Conservation (phyloP, 2,888 invertebrate species). For the Thera britannica region DNA sequence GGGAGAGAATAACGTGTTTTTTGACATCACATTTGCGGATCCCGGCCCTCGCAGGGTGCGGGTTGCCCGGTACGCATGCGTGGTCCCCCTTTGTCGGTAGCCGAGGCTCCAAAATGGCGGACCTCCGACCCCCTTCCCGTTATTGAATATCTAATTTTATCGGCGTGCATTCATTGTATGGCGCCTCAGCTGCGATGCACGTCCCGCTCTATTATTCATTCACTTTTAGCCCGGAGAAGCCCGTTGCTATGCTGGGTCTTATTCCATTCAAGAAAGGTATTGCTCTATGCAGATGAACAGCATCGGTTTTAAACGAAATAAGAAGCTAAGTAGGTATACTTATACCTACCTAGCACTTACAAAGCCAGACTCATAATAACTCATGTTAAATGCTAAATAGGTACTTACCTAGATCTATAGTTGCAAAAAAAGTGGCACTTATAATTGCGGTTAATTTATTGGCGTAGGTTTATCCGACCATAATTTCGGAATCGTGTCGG, state of each 20-base stretch:
- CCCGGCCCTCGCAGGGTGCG: slow-evolving; percentile 80
- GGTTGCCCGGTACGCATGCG: slow-evolving; percentile 75
- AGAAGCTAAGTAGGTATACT: neutral
- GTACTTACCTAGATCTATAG: too few species aligned
- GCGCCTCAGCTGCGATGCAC: slow-evolving; percentile 62
- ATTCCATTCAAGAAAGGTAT: slow-evolving; percentile 2
- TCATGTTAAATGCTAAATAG: too few species aligned
- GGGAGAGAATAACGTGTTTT: slow-evolving; percentile 83
- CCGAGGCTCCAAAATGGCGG: slow-evolving; percentile 81
- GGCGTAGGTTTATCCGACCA: too few species aligned
- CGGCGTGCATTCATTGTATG: slow-evolving; percentile 72
- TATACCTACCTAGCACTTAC: neutral
- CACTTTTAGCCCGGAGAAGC: slow-evolving; percentile 25
- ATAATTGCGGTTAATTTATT: too few species aligned
- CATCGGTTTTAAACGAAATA: neutral
- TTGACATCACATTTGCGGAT: slow-evolving; percentile 79
- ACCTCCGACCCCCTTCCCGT: slow-evolving; percentile 77
- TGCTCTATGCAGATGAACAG: neutral
- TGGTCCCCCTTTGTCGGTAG: slow-evolving; percentile 72
- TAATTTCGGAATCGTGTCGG: too few species aligned
- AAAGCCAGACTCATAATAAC: neutral
- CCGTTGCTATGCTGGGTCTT: slow-evolving; percentile 1
- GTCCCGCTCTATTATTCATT: slow-evolving; percentile 53
- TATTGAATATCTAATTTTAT: slow-evolving; percentile 85
- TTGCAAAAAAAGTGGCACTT: too few species aligned